Evolutionary conservation across 2,113 vertebrate species (phyloP), one percentile per base, ranked within the genome.

Genomic region (Trochalopteron elliotii): DNA sequence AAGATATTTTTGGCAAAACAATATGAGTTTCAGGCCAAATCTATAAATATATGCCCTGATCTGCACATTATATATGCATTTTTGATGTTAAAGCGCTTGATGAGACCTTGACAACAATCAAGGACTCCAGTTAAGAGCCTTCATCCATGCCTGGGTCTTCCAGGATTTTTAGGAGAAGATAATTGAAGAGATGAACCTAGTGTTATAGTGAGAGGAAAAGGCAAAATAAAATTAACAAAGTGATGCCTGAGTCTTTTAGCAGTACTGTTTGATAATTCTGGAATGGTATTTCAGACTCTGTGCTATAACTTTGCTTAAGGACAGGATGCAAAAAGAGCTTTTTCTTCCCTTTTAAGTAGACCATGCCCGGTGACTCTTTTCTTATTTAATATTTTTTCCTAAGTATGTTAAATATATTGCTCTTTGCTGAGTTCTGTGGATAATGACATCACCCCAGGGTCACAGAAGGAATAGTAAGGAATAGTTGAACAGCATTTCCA

Each of bases 341-440:
- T 89, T 50, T 25, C 7, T 53, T 68, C 61, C 12, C 6, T 75
- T 87, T 84, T 13, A 50, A 17, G n/a, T 3, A 35, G 27, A 77
- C 13, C 1, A 2, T 23, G 5, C 5, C 27, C 5, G 0, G 1
- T 37, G 16, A 42, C 4, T 15, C 30, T 61, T 78, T 17, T 52
- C 15, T 60, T 45, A 16, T 27, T 40, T 47, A 15, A 40, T 6
- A 5, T 12, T 45, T 15, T 67, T 72, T 60, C 14, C 4, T 24
- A 6, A 27, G 10, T 22, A 44, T 12, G 39, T 56, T 53, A 53
- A 65, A 15, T 64, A 25, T 10, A 33, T 23, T 45, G 7, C 7
- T 89, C 27, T 44, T 77, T 70, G 24, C 3, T 77, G 31, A 47
- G 42, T 61, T 69, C 31, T 68, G 31, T 33, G 28, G 21, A 12